These are phyloP conservation scores for Porites cylindrica DNA, from an alignment of 92 coral and sea anemone species.

Conservation along the genomic window DNA sequence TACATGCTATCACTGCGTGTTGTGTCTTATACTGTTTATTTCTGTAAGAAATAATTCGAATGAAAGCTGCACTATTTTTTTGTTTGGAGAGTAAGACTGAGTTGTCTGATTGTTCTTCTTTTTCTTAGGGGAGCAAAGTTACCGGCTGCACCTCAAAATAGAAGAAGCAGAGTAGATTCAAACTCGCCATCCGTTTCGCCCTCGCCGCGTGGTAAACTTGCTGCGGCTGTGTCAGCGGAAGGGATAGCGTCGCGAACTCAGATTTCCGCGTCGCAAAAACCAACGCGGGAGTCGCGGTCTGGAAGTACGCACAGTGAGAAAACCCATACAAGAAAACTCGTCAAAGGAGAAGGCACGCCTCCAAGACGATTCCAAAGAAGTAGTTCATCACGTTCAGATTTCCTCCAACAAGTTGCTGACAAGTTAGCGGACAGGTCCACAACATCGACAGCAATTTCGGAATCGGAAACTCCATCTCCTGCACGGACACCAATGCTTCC, in stretches of 20 bases:
- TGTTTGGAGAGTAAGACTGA: no score
- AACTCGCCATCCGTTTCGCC: conserved; percentile 39
- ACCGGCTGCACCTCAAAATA: conserved; percentile 75
- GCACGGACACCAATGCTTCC: conserved; percentile 98
- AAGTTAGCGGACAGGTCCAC: conserved; percentile 74
- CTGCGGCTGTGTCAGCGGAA: conserved; percentile 55
- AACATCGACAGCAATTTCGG: conserved; percentile 73
- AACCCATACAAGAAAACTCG: conserved; percentile 8
- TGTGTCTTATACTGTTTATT: no score
- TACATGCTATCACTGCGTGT: no score
- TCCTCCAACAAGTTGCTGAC: conserved; percentile 88
- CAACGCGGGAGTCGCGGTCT: conserved; percentile 25
- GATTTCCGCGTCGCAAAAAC: conserved; percentile 9
- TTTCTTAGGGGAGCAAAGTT: conserved; percentile 46
- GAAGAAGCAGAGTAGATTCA: conserved; percentile 45
- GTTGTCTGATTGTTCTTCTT: neutral
- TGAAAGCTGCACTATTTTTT: no score
- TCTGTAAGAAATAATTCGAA: no score
- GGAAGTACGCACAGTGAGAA: conserved; percentile 45
- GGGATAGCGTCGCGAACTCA: conserved; percentile 20
- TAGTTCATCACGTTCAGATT: conserved; percentile 71
- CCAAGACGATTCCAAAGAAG: conserved; percentile 43
- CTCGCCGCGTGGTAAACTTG: neutral
- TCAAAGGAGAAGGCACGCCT: conserved; percentile 60
- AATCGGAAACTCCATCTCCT: conserved; percentile 83